Base-by-base conservation (phyloP, 2,113 vertebrate genomes). In the Microtus richardsoni region DNA sequence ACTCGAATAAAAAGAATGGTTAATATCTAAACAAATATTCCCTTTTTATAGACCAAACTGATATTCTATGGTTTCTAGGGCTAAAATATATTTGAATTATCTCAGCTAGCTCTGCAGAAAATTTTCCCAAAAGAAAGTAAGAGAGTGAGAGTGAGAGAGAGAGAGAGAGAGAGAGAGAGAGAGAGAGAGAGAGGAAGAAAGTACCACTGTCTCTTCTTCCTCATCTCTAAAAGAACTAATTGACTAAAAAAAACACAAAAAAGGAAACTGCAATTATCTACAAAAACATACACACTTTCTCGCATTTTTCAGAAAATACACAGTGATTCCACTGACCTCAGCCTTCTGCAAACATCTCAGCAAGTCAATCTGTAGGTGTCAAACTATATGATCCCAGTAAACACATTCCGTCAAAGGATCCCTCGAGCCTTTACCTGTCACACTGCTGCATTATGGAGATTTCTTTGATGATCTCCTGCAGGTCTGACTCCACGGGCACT, bases 381-480 rank as follows among this genome's bases (percentile, higher is more conserved):
- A 83, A 96, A 79, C 64, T 73, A 92, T 93, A 93, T 7, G 54
- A 58, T 36, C 93, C 90, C 9, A 73, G 47, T 17, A 96, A 0
- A 95, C 70, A 39, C n/a, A 94, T 22, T 92, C 60, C 91, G n/a
- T 49, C 95, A 60, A 30, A 88, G 68, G 2, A 93, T n/a, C n/a
- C 28, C 71, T 8, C 1, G 1, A 12, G 52, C 4, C 0, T 86
- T 98, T 97, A 99, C 99, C 99, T 99, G 98, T 99, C 99, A 87
- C 99, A 99, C 28, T 99, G 99, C 94, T 99, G 99, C 99, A 99
- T 99, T 94, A 99, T 99, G 91, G 99, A 99, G 97, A 99, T 99
- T 95, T 99, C 99, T 97, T 99, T 99, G 96, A 99, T 99, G 95
- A 99, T 99, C 97, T 99, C 99, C 95, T 99, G 99, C n/a, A 99